phyloP scores from a whole-genome alignment of 2,113 vertebrate species.

The Origma solitaria region DNA sequence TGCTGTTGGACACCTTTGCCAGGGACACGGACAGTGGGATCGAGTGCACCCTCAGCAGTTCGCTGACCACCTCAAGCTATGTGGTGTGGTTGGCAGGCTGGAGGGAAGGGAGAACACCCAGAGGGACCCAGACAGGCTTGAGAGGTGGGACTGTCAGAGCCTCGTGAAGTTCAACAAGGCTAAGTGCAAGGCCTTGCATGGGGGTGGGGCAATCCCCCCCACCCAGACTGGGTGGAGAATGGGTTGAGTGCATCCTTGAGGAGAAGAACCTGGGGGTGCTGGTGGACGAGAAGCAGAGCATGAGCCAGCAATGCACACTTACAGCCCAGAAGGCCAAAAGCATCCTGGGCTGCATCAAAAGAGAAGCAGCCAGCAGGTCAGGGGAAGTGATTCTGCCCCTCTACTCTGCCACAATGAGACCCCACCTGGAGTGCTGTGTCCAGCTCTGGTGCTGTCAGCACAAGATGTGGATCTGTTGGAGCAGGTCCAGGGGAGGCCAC shows the following conservation, averaged over 20 bases:
- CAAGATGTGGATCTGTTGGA: neutral
- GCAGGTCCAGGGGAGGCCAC: neutral
- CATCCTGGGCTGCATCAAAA: neutral
- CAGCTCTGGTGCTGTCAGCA: neutral
- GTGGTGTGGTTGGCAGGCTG: neutral
- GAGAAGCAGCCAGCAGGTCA: neutral
- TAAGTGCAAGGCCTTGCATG: neutral
- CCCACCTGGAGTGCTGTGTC: neutral
- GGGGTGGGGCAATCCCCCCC: neutral
- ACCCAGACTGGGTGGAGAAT: neutral
- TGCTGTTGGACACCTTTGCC: neutral
- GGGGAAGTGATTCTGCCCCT: neutral
- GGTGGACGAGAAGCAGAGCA: fast-evolving
- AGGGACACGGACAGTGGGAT: neutral
- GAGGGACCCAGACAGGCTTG: neutral
- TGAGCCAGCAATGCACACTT: neutral
- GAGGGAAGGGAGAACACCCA: neutral
- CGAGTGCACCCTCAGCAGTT: neutral
- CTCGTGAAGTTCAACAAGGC: neutral
- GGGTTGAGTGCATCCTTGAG: neutral
- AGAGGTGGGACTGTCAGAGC: neutral
- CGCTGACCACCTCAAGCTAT: neutral
- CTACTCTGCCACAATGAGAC: neutral
- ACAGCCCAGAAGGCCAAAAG: neutral
- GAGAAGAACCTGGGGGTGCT: neutral